Conservation (phyloP, 2,113 vertebrate species). For the Ariopsis seemanni region DNA sequence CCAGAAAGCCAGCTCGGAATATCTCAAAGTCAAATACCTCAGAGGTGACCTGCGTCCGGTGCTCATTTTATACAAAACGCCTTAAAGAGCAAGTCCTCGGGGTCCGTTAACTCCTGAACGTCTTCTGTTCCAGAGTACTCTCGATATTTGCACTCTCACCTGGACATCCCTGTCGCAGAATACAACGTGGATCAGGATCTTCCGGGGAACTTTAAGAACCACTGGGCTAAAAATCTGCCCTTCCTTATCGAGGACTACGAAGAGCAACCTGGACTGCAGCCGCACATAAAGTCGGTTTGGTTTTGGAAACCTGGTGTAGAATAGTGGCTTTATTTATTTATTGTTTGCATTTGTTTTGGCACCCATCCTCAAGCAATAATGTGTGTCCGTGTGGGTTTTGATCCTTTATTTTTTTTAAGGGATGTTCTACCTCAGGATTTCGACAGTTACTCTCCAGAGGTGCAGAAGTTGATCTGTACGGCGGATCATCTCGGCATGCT, state of each 20-base stretch:
- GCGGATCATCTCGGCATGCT: constrained; percentile 92
- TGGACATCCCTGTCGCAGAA: constrained; percentile 89
- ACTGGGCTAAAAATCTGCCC: constrained; percentile 96
- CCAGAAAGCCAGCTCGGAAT: constrained; percentile 95
- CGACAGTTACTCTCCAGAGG: constrained; percentile 85
- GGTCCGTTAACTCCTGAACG: not conserved
- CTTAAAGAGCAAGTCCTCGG: too few relatives aligned
- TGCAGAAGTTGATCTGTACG: constrained; percentile 89
- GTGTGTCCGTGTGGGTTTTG: not conserved
- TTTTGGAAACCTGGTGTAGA: not conserved
- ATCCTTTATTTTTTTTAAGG: constrained; percentile 67
- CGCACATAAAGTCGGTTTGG: constrained; percentile 88
- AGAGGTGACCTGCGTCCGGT: constrained; percentile 74
- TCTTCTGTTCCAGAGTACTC: constrained; percentile 83
- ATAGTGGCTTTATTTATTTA: too few relatives aligned
- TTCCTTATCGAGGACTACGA: constrained; percentile 98
- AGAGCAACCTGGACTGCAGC: constrained; percentile 94
- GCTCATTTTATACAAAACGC: too few relatives aligned
- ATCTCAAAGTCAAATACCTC: constrained; percentile 97
- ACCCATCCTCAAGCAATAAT: not conserved
- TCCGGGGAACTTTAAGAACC: constrained; percentile 94
- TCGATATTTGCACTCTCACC: constrained; percentile 92
- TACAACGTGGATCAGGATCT: constrained; percentile 91
- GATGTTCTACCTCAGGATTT: constrained; percentile 94
- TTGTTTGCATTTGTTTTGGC: not conserved